Evolutionary conservation across 2,113 vertebrate species (phyloP).

Genomic region (Tyto alba): DNA sequence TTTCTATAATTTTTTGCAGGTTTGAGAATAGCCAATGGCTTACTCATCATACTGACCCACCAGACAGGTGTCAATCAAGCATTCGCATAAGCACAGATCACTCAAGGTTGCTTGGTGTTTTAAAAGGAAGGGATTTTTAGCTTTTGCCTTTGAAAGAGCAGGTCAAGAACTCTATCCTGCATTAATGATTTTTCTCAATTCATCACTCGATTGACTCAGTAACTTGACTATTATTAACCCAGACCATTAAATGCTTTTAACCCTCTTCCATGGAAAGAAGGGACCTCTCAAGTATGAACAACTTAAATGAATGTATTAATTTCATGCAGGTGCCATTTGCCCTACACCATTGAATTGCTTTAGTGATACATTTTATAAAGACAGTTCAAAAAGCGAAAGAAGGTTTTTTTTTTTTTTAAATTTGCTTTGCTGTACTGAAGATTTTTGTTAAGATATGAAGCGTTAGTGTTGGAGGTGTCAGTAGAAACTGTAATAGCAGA

Average conservation of each 20-base stretch:
- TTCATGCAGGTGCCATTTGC: constrained; percentile 13
- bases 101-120: neutral
- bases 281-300: neutral
- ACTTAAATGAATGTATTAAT: constrained; percentile 29
- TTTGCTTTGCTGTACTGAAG: neutral
- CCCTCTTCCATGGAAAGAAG: neutral
- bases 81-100: neutral
- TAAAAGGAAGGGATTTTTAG: neutral
- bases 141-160: constrained; percentile 25
- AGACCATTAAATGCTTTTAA: constrained; percentile 46
- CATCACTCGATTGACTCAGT: neutral
- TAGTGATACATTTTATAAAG: neutral
- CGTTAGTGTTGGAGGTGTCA: neutral
- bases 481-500: neutral
- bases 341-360: neutral
- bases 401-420: neutral
- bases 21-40: neutral
- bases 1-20: neutral
- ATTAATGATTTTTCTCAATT: constrained; percentile 11
- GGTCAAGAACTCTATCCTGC: neutral
- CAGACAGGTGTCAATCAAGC: neutral
- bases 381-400: neutral
- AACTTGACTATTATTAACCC: constrained; percentile 41
- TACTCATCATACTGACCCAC: neutral
- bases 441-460: neutral